A percentile compares a stretch with the other conserved stretches of the same genome.
Conservation (phyloP, 2,113 vertebrate species). For the Hemichromis elongatus region DNA sequence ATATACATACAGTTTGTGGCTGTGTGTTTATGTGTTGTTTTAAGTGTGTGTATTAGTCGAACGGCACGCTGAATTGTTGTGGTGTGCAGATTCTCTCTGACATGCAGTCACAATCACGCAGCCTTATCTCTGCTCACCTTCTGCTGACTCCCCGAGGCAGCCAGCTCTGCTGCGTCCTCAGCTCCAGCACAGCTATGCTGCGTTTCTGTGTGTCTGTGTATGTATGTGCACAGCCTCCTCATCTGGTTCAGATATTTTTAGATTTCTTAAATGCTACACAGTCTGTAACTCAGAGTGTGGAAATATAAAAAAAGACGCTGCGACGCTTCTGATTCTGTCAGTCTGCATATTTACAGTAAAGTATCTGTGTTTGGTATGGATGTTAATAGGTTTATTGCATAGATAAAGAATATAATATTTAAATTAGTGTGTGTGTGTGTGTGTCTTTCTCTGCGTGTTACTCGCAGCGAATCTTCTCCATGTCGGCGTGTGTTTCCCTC, state of each 20-base stretch:
- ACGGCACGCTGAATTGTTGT: constrained; percentile 24
- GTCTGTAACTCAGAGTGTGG: constrained; percentile 10
- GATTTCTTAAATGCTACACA: constrained; percentile 33
- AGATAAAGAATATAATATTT: background rate
- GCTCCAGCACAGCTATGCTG: constrained; percentile 28
- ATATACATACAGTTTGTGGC: background rate
- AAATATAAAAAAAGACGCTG: background rate
- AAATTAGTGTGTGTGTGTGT: background rate
- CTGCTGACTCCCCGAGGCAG: constrained; percentile 71
- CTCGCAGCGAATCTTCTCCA: constrained; percentile 18
- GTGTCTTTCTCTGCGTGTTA: background rate
- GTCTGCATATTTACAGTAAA: background rate
- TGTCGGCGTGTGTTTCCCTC: constrained; percentile 24
- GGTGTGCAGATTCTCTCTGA: constrained; percentile 64
- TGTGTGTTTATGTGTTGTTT: background rate
- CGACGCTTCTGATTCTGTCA: background rate
- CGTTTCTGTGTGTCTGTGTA: background rate
- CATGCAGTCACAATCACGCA: constrained; percentile 69
- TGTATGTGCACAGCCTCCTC: constrained; percentile 1
- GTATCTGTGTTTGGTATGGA: background rate
- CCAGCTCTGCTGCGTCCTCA: constrained; percentile 52
- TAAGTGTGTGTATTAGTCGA: background rate
- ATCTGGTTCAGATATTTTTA: constrained; percentile 56
- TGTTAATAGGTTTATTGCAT: background rate
- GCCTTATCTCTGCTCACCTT: constrained; percentile 73